Conservation (phyloP, 2,113 vertebrate genomes). For the Nesoenas mayeri region DNA sequence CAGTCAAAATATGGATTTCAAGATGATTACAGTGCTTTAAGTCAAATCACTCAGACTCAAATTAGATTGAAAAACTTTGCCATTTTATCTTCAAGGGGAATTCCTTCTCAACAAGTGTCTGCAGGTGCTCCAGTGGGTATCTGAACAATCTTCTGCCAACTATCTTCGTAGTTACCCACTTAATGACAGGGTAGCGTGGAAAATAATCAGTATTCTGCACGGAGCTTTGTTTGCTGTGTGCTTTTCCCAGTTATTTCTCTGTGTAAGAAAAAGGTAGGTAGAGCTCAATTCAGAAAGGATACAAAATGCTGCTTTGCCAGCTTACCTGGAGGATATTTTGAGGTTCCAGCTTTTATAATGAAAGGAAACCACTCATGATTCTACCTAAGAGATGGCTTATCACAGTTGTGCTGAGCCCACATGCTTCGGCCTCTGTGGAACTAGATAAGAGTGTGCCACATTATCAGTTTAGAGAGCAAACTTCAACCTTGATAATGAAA, state of each 20-base stretch:
- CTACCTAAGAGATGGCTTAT: not conserved
- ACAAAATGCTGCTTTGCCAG: not conserved
- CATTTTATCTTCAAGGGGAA: not conserved
- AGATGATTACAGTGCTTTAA: not conserved
- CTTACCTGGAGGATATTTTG: not conserved
- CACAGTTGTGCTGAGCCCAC: not conserved
- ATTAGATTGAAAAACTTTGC: not conserved
- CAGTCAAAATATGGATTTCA: not conserved
- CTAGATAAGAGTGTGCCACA: not conserved
- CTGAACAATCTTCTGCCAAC: not conserved
- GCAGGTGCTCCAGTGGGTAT: not conserved
- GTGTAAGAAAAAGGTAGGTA: not conserved
- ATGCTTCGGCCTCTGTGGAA: not conserved
- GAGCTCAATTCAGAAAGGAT: not conserved
- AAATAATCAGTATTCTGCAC: not conserved
- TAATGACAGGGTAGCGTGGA: fast-evolving
- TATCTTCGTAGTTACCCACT: not conserved
- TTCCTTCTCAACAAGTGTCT: not conserved
- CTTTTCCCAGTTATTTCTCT: not conserved
- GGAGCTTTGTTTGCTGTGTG: not conserved
- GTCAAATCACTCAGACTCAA: not conserved
- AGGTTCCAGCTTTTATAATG: not conserved
- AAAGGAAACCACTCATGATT: not conserved
- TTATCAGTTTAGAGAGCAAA: not conserved
- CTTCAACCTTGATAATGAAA: not conserved